Evolutionary conservation across 2,888 invertebrate genomes (phyloP), one percentile per base, ranked within the genome.

Genomic region (Entomobrya multifasciata): DNA sequence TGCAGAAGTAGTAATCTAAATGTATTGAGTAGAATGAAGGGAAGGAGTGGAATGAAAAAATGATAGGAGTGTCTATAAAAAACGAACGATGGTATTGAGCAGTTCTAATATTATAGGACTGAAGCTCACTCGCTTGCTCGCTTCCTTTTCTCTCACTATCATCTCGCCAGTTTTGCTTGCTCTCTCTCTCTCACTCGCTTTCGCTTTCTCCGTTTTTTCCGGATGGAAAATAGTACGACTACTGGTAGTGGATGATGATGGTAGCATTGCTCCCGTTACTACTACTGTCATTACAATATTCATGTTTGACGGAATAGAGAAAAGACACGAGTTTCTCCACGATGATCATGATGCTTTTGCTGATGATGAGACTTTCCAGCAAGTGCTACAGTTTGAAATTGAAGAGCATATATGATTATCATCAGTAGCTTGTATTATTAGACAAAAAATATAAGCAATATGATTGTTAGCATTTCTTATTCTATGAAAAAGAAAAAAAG

Each of bases 41-140:
- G 81, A 79, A 77, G 81, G 77, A 83, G 79, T 79, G 87, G 86
- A 83, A 85, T 78, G 82, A 76, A 86, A 78, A 79, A 87, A 87
- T 85, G 89, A 87, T 87, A 87, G 87, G 87, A 87, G 87, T 87
- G 87, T 87, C 87, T 87, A 87, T 87, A 87, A 87, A 85, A 86
- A 82, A 87, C 83, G 86, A 80, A 76, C 76, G 76, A 86, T 86
- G 86, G 80, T 86, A 86, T 86, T 86, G 86, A 86, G 86, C 86
- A 86, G 70, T 86, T 78, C 85, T 85, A 79, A 85, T 85, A 86
- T 57, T 62, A 67, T 81, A 55, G 70, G 41, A 30, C 81, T 57
- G 76, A 57, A 72, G 55, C 67, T 81, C 70, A 15, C 72, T 81
- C 25, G 8, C 47, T 80, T 20, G 36, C 36, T 76, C n/a, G n/a